Base-by-base conservation (phyloP, 2,797 vertebrate genomes). In the Hypotaenidia okinawae region DNA sequence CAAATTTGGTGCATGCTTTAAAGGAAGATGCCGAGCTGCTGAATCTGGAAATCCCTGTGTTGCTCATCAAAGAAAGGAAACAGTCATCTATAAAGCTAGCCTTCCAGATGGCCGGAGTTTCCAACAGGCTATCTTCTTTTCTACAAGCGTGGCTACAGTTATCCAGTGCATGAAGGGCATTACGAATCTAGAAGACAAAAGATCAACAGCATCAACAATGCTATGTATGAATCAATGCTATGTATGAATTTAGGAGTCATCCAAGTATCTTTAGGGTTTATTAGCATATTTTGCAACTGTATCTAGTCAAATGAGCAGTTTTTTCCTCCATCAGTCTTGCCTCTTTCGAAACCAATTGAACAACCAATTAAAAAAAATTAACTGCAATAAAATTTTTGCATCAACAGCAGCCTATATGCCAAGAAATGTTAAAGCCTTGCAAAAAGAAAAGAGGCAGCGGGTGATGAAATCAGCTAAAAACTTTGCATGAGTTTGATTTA, bases 11-110 rank as follows among this genome's bases (percentile, higher is more conserved):
- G 30, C 62, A 21, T 39, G 54, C 80, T 95, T 93, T 82, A 90
- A 89, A 80, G 43, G 73, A 96, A 96, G 89, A 91, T 92, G 92
- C 79, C 2, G 3, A 85, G 59, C 78, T 78, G 80, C 80, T 92
- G 86, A 90, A 94, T 94, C 58, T 92, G 67, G 67, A 96, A 87
- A 84, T 73, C 70, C n/a, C 16, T 47, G 27, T 32, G 30, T 43
- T 86, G 39, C 47, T 94, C 86, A 58, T 32, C 54, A 89, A 94
- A 89, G 73, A 82, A 89, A 89, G n/a, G 41, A 95, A 93, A 91
- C 25, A 54, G 57, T 25, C 11, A 6, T 9, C 58, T 52, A 83
- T 41, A 80, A 67, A 84, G 37, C 15, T 25, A 84, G 16, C 19
- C 30, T 78, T 25, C 8, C 33, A 84, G 37, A n/a, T 45, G 28